These are phyloP conservation scores for Scaptomyza hsui DNA, from an alignment of 1,140 invertebrate genomes.

Conservation along the genomic window DNA sequence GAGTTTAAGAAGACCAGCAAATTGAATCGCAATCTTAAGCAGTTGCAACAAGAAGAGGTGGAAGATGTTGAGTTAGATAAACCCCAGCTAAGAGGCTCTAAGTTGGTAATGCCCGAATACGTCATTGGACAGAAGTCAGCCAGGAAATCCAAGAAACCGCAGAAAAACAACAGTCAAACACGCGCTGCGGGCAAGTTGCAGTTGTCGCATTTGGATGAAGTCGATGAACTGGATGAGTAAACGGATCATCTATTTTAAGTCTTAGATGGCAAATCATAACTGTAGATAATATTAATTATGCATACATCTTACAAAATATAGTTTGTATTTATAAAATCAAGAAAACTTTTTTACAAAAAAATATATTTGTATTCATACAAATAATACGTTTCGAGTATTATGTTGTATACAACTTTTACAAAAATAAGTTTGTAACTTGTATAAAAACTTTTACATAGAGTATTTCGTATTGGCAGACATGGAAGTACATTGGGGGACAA, in stretches of 20 bases:
- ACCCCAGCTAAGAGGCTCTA: slow-evolving; percentile 87
- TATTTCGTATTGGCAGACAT: slow-evolving; percentile 28
- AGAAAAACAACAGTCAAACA: slow-evolving; percentile 66
- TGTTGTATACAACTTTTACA: slow-evolving; percentile 1
- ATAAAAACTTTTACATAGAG: slow-evolving; percentile 14
- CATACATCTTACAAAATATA: slow-evolving; percentile 18
- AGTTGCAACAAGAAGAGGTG: slow-evolving; percentile 76
- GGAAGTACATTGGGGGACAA: slow-evolving; percentile 4
- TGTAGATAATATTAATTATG: not conserved
- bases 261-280: no score
- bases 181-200: slow-evolving; percentile 84
- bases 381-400: no score
- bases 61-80: slow-evolving; percentile 81
- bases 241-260: not conserved
- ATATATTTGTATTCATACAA: no score
- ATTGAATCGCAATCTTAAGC: slow-evolving; percentile 56
- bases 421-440: slow-evolving; percentile 25
- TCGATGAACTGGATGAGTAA: slow-evolving; percentile 83
- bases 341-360: no score
- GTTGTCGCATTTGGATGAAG: slow-evolving; percentile 87
- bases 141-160: slow-evolving; percentile 51
- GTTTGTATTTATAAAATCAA: slow-evolving; percentile 27
- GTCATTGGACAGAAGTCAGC: slow-evolving; percentile 88
- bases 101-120: slow-evolving; percentile 91
- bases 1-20: slow-evolving; percentile 85